phyloP scores from a whole-genome alignment of 2,113 vertebrate species.

The Onychostoma macrolepis region DNA sequence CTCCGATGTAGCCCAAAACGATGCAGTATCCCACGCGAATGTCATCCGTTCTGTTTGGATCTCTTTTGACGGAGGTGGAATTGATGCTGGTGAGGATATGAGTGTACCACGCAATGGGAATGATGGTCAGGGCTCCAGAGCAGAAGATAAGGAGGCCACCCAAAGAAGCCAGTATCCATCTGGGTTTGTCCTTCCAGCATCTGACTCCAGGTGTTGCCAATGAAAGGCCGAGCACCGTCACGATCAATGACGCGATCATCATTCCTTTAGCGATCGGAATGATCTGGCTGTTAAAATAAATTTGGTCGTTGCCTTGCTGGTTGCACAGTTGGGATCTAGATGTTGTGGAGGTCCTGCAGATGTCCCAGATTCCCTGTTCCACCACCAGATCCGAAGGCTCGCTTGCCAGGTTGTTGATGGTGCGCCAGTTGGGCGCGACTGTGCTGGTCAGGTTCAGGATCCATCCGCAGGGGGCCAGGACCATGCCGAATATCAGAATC shows the following conservation, averaged over 20 bases:
- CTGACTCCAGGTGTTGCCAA: constrained; percentile 84
- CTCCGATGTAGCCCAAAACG: constrained; percentile 88
- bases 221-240: constrained; percentile 77
- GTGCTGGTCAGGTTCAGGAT: constrained; percentile 84
- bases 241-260: constrained; percentile 82
- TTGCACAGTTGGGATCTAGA: constrained; percentile 62
- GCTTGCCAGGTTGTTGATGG: constrained; percentile 64
- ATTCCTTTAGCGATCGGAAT: constrained; percentile 79
- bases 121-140: constrained; percentile 82
- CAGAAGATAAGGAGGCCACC: constrained; percentile 81
- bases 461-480: constrained; percentile 88
- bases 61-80: constrained; percentile 43
- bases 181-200: constrained; percentile 84
- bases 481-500: constrained; percentile 88
- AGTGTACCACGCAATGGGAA: constrained; percentile 90
- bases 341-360: constrained; percentile 74
- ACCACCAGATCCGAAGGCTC: constrained; percentile 59
- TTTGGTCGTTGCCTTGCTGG: constrained; percentile 19
- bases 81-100: constrained; percentile 61
- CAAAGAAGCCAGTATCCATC: constrained; percentile 72
- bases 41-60: background rate
- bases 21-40: constrained; percentile 83
- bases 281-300: constrained; percentile 77
- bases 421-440: constrained; percentile 86
- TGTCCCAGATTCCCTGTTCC: constrained; percentile 91